These are phyloP conservation scores for Sialia sialis DNA, from an alignment of 2,113 vertebrate genomes.

Conservation along the genomic window DNA sequence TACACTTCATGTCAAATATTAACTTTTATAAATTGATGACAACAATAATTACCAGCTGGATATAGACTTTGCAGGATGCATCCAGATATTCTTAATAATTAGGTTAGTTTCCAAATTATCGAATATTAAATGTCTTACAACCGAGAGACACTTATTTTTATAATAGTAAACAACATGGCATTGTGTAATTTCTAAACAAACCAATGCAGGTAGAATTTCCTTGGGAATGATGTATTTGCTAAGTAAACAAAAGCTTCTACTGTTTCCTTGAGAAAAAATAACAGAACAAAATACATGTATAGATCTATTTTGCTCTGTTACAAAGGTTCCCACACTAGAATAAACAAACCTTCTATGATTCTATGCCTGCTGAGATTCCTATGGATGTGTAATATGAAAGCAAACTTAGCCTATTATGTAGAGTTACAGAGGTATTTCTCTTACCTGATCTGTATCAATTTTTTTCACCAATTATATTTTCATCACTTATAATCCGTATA, in stretches of 20 bases:
- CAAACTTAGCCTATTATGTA: background rate
- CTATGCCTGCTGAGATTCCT: background rate
- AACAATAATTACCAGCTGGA: background rate
- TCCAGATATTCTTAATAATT: background rate
- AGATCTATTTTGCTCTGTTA: background rate
- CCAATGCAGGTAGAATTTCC: constrained; percentile 1
- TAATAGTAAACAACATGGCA: background rate
- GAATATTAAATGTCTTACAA: background rate
- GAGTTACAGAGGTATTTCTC: background rate
- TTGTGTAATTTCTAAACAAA: constrained; percentile 34
- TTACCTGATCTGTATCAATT: background rate
- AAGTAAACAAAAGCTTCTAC: background rate
- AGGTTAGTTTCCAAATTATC: background rate
- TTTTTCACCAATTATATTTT: background rate
- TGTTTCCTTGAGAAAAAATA: constrained; percentile 59
- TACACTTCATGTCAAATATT: background rate
- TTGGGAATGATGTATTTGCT: background rate
- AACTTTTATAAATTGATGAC: background rate
- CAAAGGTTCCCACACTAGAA: constrained; percentile 3
- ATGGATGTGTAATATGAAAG: background rate
- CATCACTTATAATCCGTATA: background rate
- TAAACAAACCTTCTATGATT: background rate
- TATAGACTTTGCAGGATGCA: background rate
- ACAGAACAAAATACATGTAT: background rate
- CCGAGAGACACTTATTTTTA: background rate